Percentiles rank a stretch among this genome's conserved stretches.
phyloP scores from a whole-genome alignment of 2,797 vertebrate genomes.

The Microctenopoma steveboyesi region DNA sequence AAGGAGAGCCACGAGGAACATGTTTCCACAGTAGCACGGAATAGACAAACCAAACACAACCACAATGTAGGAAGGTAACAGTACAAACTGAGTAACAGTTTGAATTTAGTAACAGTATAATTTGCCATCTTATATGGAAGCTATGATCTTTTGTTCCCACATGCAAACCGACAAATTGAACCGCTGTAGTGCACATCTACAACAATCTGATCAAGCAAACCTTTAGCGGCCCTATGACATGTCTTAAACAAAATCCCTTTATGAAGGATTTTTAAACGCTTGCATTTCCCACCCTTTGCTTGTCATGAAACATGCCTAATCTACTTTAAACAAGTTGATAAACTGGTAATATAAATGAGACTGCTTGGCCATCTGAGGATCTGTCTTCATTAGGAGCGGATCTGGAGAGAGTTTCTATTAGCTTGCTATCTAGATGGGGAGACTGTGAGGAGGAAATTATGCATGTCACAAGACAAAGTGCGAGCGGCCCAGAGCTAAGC shows the following conservation, averaged over 20 bases:
- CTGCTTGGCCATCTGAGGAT: conserved; percentile 72
- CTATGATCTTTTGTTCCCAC: too few relatives aligned
- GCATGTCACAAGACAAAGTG: conserved; percentile 76
- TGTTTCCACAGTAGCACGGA: too few relatives aligned
- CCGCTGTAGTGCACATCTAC: conserved; percentile 16
- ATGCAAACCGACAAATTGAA: not conserved
- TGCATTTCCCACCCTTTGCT: not conserved
- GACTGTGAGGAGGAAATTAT: conserved; percentile 75
- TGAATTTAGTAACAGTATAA: too few relatives aligned
- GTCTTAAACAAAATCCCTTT: conserved; percentile 51
- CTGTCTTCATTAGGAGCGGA: conserved; percentile 80
- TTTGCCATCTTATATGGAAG: too few relatives aligned
- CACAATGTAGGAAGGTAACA: too few relatives aligned
- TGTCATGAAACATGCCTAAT: conserved; percentile 69
- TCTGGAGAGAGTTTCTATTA: conserved; percentile 80
- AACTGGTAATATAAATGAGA: conserved; percentile 74
- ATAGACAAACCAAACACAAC: too few relatives aligned
- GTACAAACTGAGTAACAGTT: too few relatives aligned
- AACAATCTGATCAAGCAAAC: conserved; percentile 47
- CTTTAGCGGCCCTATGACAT: conserved; percentile 31
- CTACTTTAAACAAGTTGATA: conserved; percentile 76
- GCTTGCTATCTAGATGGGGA: conserved; percentile 77
- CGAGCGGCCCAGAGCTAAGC: conserved; percentile 51
- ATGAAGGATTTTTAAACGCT: conserved; percentile 49
- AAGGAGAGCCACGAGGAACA: too few relatives aligned